Base-by-base conservation (phyloP, 1,140 invertebrate genomes). In the Ips nitidus region DNA sequence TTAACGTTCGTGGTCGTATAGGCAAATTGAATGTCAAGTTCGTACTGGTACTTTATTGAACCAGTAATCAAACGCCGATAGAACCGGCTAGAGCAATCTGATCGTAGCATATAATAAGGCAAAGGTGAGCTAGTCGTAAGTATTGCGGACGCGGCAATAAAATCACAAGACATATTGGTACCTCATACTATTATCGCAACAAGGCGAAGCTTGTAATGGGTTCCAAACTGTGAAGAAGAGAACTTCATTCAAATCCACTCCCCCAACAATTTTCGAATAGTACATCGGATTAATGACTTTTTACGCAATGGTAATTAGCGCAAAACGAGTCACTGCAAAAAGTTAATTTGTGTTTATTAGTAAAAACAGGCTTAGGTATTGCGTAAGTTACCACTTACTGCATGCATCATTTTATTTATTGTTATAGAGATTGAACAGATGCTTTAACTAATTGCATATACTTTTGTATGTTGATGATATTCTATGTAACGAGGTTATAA, bases 101-200 rank as follows among this genome's bases (percentile, higher is more conserved):
- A 67, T 67, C 45, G 65, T 6, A 52, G 37, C 56, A 41, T 67
- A 67, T 67, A 67, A 67, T 67, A 67, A 66, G 41, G 65, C 42
- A 60, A 53, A 59, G 45, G 53, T 47, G 57, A 52, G n/a, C 55
- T 58, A 50, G 56, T 60, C 65, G 65, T 67, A 67, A 67, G 60
- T 60, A 52, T 60, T 59, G 36, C 57, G 43, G 45, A 52, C 53
- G 37, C 64, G 56, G 57, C 53, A 67, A 67, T 67, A 67, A 67
- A 67, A 67, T 41, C 56, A 22, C n/a, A 60, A 67, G 65, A 67
- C 65, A 67, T 67, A 67, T 67, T 67, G 65, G 65, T 59, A 60
- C 65, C 65, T 42, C 55, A 60, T 22, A 22, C 22, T 60, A 67
- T 67, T 67, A 67, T 67, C 65, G 65, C 65, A 42, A 52, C 22